Conservation (phyloP, 2,113 vertebrate species). For the Barnardius zonarius region DNA sequence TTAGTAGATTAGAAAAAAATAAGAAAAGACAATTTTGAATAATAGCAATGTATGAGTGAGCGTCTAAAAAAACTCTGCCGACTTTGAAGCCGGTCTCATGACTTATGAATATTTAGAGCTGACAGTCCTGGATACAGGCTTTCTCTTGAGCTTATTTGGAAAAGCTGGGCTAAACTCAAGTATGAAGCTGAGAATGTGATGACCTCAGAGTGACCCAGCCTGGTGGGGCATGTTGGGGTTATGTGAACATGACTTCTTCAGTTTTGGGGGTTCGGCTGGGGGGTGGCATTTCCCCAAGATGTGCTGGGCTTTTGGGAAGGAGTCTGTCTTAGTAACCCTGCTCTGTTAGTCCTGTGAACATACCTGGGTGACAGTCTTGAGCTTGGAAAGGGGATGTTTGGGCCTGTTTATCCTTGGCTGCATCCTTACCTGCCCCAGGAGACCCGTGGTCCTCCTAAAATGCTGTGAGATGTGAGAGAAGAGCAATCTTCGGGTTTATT, state of each 20-base stretch:
- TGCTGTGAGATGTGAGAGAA: neutral
- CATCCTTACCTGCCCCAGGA: neutral
- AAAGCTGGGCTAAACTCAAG: neutral
- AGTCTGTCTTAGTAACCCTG: neutral
- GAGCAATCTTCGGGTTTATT: neutral
- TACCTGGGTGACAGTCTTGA: neutral
- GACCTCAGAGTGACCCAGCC: neutral
- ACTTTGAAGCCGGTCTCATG: slow-evolving; percentile 19
- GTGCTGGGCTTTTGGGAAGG: neutral
- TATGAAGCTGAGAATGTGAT: neutral
- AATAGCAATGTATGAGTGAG: neutral
- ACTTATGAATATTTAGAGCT: slow-evolving; percentile 37
- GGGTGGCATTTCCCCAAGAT: neutral
- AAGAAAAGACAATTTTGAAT: slow-evolving; percentile 19
- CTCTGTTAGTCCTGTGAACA: neutral
- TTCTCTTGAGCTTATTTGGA: slow-evolving; percentile 6
- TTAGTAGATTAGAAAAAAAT: no score
- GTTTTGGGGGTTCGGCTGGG: neutral
- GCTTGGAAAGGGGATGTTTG: fast-evolving
- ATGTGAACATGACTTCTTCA: fast-evolving
- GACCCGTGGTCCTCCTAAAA: neutral
- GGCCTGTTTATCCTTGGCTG: neutral
- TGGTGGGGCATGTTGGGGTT: fast-evolving
- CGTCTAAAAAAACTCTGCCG: neutral
- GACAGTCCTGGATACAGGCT: neutral